phyloP scores from a whole-genome alignment of 53 echinoderm and acorn worm genomes.

The Paracentrotus lividus region DNA sequence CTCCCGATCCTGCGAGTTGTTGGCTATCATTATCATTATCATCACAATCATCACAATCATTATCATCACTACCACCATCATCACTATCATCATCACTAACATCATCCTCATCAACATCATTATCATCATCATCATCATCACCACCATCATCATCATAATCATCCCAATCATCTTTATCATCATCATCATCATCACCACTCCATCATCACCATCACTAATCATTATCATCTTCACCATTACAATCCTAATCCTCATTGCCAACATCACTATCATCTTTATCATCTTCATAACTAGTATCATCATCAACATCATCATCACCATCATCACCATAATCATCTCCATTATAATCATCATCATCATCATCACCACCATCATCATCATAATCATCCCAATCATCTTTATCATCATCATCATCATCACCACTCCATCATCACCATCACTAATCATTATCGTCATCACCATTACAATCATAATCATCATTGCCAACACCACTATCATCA shows the following conservation, averaged over 20 bases:
- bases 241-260: not conserved
- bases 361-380: not conserved
- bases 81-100: not conserved
- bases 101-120: conserved; percentile 1
- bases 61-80: not conserved
- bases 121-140: conserved; percentile 24
- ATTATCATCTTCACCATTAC: not conserved
- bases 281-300: not conserved
- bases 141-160: conserved; percentile 24
- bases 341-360: not conserved
- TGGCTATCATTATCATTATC: too few species aligned
- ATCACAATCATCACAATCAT: too few species aligned
- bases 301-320: not conserved
- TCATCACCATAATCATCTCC: not conserved
- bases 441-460: not conserved
- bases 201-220: not conserved
- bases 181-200: not conserved
- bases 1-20: conserved; percentile 91
- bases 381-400: not conserved
- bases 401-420: not conserved
- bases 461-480: not conserved
- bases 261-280: not conserved
- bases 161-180: conserved; percentile 13
- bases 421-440: not conserved
- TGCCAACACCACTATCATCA: not conserved